Evolutionary conservation across 2,113 vertebrate genomes (phyloP).

Genomic region (Paedocypris sp.): DNA sequence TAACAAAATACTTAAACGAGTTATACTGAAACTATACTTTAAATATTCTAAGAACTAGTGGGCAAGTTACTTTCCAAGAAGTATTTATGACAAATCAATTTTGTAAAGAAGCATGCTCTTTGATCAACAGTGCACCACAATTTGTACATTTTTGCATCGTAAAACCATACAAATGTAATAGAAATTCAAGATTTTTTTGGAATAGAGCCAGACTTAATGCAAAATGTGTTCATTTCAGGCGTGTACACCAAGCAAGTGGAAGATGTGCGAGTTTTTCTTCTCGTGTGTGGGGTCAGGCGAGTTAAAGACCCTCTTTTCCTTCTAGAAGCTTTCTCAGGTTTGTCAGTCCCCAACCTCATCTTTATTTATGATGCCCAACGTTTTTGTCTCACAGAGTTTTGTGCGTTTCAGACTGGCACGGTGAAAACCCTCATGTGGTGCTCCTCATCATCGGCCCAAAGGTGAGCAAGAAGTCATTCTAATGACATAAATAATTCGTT

Average conservation of each 20-base stretch:
- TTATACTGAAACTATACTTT: too few relatives aligned
- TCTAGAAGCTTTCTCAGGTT: constrained; percentile 71
- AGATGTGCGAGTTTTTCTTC: constrained; percentile 59
- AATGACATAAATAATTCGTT: neutral
- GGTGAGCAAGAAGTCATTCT: constrained; percentile 49
- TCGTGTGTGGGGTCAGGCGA: constrained; percentile 79
- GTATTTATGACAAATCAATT: too few relatives aligned
- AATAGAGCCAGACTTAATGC: neutral
- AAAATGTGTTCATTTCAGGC: constrained; percentile 6
- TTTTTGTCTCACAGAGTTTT: neutral
- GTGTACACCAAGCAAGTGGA: constrained; percentile 24
- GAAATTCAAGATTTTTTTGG: neutral
- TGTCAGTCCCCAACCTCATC: neutral
- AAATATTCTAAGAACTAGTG: too few relatives aligned
- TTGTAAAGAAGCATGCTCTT: too few relatives aligned
- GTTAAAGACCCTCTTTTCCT: constrained; percentile 84
- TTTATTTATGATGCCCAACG: neutral
- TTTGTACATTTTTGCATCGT: too few relatives aligned
- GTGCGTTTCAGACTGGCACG: constrained; percentile 68
- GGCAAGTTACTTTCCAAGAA: too few relatives aligned
- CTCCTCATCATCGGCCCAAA: constrained; percentile 75
- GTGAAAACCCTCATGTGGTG: constrained; percentile 61
- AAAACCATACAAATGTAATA: too few relatives aligned
- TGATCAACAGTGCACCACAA: too few relatives aligned
- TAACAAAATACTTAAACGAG: too few relatives aligned